Evolutionary conservation across 2,888 invertebrate species (phyloP).

Genomic region (Hydrotaea cyrtoneurina): DNA sequence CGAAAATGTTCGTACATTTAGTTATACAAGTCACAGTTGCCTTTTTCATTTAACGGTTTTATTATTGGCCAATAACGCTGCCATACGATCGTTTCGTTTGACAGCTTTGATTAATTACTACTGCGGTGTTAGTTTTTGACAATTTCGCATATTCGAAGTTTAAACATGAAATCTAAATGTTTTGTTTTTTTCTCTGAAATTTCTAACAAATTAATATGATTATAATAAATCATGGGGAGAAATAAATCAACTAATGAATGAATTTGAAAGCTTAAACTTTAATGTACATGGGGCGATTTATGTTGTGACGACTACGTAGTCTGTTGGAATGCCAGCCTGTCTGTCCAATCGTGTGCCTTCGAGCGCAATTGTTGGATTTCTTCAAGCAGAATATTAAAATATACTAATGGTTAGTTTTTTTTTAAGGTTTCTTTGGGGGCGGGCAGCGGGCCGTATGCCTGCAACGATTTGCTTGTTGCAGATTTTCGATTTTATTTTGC

Average conservation of each 20-base stretch:
- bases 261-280: not conserved
- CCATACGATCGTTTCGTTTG: constrained; percentile 4
- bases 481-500: not conserved
- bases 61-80: not conserved
- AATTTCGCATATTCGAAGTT: not conserved
- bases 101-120: constrained; percentile 22
- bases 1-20: too few relatives aligned
- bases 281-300: not conserved
- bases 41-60: not conserved
- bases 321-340: too few relatives aligned
- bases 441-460: too few relatives aligned
- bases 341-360: too few relatives aligned
- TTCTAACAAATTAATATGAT: constrained; percentile 11
- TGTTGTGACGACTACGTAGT: too few relatives aligned
- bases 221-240: not conserved
- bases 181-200: not conserved
- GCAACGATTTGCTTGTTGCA: not conserved
- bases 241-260: constrained; percentile 22
- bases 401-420: not conserved
- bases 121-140: not conserved
- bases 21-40: not conserved
- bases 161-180: not conserved
- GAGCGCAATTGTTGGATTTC: too few relatives aligned
- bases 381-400: constrained; percentile 11
- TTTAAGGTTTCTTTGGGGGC: not conserved